These are phyloP conservation scores for Steatornis caripensis DNA, from an alignment of 2,113 vertebrate genomes.

Conservation along the genomic window DNA sequence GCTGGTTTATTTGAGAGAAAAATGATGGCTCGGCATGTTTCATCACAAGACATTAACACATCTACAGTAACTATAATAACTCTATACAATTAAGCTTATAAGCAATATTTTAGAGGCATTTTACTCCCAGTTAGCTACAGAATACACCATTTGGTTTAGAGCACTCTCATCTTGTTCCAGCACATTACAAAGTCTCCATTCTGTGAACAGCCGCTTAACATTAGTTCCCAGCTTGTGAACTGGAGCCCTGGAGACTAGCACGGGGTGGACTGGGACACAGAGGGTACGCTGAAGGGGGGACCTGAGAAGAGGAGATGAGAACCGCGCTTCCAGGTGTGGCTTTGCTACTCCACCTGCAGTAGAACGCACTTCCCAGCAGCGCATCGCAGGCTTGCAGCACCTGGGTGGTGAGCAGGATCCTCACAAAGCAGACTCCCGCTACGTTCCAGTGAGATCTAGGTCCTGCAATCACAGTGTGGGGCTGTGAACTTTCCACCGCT, in stretches of 20 bases:
- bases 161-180: not conserved
- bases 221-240: not conserved
- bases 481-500: not conserved
- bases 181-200: not conserved
- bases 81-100: not conserved
- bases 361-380: not conserved
- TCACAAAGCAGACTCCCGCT: not conserved
- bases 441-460: not conserved
- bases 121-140: not conserved
- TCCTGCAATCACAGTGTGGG: not conserved
- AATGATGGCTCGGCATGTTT: not conserved
- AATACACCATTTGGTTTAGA: not conserved
- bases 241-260: not conserved
- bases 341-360: not conserved
- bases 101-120: not conserved
- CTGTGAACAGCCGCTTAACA: not conserved
- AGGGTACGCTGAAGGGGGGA: fast-evolving
- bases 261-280: not conserved
- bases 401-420: not conserved
- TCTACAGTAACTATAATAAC: not conserved
- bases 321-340: not conserved
- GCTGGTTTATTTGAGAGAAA: not conserved
- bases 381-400: not conserved
- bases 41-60: not conserved
- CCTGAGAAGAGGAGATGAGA: not conserved